A percentile compares a stretch with the other conserved stretches of the same genome.
Conservation (phyloP, 1,140 invertebrate genomes). For the Aphidius ervi region DNA sequence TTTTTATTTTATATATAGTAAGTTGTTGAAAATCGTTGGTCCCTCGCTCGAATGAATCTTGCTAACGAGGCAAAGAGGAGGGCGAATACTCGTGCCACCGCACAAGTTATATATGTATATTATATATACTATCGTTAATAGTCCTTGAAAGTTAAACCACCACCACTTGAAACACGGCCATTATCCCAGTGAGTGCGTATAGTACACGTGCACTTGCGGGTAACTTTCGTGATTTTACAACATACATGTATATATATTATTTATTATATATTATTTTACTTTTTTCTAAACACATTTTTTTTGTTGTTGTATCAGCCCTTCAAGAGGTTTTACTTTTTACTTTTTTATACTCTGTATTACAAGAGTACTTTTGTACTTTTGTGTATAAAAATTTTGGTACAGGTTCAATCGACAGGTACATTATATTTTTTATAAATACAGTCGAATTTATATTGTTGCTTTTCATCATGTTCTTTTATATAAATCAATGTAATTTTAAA, state of each 20-base stretch:
- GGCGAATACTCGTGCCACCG: conserved; percentile 15
- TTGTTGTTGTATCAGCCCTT: no score
- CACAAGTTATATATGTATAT: conserved; percentile 7
- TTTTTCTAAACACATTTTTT: neutral
- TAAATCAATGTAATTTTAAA: no score
- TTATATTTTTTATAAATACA: no score
- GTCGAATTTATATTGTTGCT: no score
- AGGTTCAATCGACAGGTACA: no score
- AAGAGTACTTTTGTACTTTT: no score
- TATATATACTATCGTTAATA: conserved; percentile 30
- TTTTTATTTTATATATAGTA: neutral
- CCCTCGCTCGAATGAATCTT: conserved; percentile 26
- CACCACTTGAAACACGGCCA: conserved; percentile 38
- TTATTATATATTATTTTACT: neutral
- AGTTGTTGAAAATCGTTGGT: neutral
- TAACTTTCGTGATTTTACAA: neutral
- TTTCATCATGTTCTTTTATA: no score
- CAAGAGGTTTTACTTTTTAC: no score
- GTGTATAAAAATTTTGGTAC: no score
- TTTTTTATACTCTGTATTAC: no score
- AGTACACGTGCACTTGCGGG: conserved; percentile 26
- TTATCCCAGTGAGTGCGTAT: conserved; percentile 24
- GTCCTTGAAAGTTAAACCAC: conserved; percentile 41
- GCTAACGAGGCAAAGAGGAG: conserved; percentile 30
- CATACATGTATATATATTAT: neutral